Conservation (phyloP, 2,888 invertebrate species). For the Ochropacha duplaris region DNA sequence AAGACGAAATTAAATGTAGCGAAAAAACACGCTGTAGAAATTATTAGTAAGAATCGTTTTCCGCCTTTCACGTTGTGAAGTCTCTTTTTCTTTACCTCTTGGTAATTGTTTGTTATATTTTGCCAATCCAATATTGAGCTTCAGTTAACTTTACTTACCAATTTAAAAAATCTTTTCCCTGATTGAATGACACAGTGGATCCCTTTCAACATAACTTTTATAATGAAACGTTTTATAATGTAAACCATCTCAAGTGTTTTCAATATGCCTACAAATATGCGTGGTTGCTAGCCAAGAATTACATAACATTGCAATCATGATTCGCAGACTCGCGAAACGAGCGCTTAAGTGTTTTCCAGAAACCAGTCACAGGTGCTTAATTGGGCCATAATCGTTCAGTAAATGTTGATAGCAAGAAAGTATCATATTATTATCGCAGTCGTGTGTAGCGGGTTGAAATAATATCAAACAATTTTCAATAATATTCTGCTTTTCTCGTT, state of each 20-base stretch:
- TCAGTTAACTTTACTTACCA: too few species aligned
- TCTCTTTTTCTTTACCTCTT: not conserved
- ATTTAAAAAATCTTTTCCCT: too few species aligned
- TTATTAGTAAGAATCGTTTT: not conserved
- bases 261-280: not conserved
- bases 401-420: not conserved
- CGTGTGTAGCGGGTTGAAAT: not conserved
- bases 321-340: not conserved
- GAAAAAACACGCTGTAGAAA: not conserved
- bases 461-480: not conserved
- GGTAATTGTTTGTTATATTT: not conserved
- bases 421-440: not conserved
- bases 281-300: not conserved
- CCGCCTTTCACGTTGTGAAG: not conserved
- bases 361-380: not conserved
- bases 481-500: not conserved
- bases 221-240: too few species aligned
- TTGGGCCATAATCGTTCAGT: not conserved
- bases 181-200: too few species aligned
- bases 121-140: too few species aligned
- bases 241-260: not conserved
- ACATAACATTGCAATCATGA: not conserved
- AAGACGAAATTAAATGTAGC: not conserved
- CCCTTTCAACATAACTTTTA: too few species aligned
- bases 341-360: not conserved